These are phyloP conservation scores for Plebejus anna DNA, from an alignment of 2,888 invertebrate species.

Conservation along the genomic window DNA sequence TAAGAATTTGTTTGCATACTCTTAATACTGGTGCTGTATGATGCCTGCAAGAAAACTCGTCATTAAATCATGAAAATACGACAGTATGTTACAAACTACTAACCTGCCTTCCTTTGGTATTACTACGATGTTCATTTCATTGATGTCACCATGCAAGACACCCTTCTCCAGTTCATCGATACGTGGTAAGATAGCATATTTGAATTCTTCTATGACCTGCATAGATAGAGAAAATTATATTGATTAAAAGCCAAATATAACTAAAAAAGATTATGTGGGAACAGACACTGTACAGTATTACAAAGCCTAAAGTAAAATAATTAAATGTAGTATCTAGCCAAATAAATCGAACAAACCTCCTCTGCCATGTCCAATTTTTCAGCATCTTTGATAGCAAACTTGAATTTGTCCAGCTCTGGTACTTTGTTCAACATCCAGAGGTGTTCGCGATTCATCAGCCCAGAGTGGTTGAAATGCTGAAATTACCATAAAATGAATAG, in stretches of 20 bases:
- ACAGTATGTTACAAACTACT: conserved; percentile 25
- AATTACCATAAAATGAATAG: conserved; percentile 32
- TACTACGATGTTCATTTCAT: conserved; percentile 92
- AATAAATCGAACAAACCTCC: conserved; percentile 51
- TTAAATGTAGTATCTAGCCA: no score
- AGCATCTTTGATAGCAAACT: conserved; percentile 83
- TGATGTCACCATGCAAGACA: conserved; percentile 93
- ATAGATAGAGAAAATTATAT: conserved; percentile 2
- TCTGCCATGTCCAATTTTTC: conserved; percentile 79
- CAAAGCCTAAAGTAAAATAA: no score
- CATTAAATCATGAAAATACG: not conserved
- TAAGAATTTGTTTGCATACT: conserved; percentile 55
- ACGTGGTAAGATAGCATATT: conserved; percentile 81
- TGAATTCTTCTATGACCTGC: conserved; percentile 82
- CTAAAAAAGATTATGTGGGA: no score
- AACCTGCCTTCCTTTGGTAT: conserved; percentile 60
- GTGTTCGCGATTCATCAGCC: conserved; percentile 82
- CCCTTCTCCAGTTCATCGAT: conserved; percentile 81
- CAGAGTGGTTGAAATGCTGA: conserved; percentile 86
- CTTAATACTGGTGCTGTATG: conserved; percentile 51
- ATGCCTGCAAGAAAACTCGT: conserved; percentile 45
- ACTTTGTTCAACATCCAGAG: conserved; percentile 88
- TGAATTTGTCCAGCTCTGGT: conserved; percentile 84
- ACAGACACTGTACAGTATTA: no score
- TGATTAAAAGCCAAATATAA: no score